Conservation (phyloP, 2,113 vertebrate genomes). For the Nesogale talazaci region DNA sequence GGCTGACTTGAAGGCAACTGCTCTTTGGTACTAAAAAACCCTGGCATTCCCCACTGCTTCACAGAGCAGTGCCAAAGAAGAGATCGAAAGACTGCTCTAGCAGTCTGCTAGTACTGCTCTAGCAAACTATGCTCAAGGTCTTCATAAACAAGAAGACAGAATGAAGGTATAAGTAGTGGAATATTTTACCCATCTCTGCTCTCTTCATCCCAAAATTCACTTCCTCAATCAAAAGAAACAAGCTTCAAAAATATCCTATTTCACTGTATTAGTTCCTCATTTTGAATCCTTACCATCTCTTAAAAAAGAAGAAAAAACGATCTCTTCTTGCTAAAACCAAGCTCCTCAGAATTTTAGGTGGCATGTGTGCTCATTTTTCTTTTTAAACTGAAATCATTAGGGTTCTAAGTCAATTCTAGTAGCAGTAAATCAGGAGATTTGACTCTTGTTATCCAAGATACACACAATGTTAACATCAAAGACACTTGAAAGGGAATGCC, state of each 20-base stretch:
- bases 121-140: not conserved
- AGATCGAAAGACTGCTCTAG: not conserved
- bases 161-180: not conserved
- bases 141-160: not conserved
- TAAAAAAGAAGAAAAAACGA: not conserved
- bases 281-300: not conserved
- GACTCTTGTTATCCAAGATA: conserved; percentile 46
- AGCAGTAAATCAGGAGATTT: conserved; percentile 32
- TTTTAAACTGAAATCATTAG: not conserved
- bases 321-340: not conserved
- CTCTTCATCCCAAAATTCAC: not conserved
- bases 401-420: not conserved
- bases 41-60: not conserved
- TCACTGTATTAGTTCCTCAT: not conserved
- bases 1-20: not conserved
- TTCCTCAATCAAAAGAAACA: not conserved
- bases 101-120: not conserved
- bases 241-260: not conserved
- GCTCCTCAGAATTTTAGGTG: too few species aligned
- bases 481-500: not conserved
- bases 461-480: conserved; percentile 10
- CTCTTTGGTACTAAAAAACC: conserved; percentile 11
- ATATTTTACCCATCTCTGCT: not conserved
- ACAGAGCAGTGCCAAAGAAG: not conserved
- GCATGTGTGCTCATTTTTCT: not conserved